Conservation (phyloP, 2,113 vertebrate species). For the Pseudorectes ferrugineus region DNA sequence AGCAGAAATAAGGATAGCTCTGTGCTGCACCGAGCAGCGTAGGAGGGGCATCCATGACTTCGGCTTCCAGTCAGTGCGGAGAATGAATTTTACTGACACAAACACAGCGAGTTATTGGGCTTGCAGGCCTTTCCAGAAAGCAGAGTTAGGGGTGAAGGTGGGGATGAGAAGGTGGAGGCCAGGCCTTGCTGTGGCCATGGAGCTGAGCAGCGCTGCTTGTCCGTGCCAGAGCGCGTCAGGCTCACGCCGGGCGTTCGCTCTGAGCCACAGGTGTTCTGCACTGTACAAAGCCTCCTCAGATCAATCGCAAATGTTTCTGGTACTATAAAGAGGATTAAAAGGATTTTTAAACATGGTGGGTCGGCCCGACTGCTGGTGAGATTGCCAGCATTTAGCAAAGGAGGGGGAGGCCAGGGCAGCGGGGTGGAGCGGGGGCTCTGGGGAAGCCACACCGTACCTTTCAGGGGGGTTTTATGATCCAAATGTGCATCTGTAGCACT, state of each 20-base stretch:
- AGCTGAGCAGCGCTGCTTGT: background rate
- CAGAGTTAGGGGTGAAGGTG: background rate
- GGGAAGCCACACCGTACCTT: background rate
- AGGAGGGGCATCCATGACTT: background rate
- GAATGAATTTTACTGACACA: slow-evolving; percentile 35
- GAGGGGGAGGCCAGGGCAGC: background rate
- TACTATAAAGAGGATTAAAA: slow-evolving; percentile 74
- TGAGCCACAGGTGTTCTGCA: slow-evolving; percentile 68
- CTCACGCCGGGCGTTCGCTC: background rate
- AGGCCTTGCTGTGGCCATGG: slow-evolving; percentile 23
- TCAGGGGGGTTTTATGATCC: slow-evolving; percentile 19
- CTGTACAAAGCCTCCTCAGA: slow-evolving; percentile 66
- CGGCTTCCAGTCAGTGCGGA: background rate
- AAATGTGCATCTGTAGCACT: slow-evolving; percentile 47
- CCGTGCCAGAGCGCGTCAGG: slow-evolving; percentile 16
- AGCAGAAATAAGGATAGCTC: background rate
- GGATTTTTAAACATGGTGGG: slow-evolving; percentile 67
- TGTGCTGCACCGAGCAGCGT: fast-evolving
- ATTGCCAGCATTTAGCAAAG: slow-evolving; percentile 49
- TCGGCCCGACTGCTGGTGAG: background rate
- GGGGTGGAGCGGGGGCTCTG: background rate
- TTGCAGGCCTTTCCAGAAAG: background rate
- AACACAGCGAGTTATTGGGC: background rate
- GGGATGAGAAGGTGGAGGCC: slow-evolving; percentile 31
- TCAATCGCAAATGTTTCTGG: slow-evolving; percentile 67